Base-by-base conservation (phyloP, 2,797 vertebrate genomes). In the Stomatorhinus walkeri region DNA sequence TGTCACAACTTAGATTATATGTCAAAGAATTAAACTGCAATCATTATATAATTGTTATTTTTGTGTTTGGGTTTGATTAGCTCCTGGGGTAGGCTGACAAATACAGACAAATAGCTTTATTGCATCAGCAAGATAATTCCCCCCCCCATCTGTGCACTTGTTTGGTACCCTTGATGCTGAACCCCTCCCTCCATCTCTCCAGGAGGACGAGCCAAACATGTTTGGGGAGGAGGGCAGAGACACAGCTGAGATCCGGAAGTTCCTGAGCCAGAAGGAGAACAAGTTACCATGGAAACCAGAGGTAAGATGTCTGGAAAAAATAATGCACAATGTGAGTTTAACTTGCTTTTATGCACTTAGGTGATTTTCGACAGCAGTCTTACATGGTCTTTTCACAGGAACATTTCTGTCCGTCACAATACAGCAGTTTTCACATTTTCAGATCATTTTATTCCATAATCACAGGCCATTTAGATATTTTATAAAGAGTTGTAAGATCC, bases 251-350 rank as follows among this genome's bases (percentile, higher is more conserved):
- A 90, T 91, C 85, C 89, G 76, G 54, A 91, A 90, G 87, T 89
- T 91, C 83, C 92, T 93, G 56, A 89, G 61, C 87, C 91, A 93
- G 89, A 93, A 92, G 89, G 90, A 92, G 90, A 89, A 90, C n/a
- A 89, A 87, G 88, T 92, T 93, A 90, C 92, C 91, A 88, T 93
- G 93, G 93, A 93, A 93, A 92, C 92, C 92, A 68, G 93, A 93
- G 93, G 93, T 93, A 91, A 92, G 91, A 85, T 49, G 85, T 90
- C 87, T 72, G 32, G 22, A 22, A 88, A 54, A 46, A 32, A 56
- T 43, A 59, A 40, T 59, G 32, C 14, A 12, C 36, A 14, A 64
- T n/a, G 54, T 64, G 36, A 2, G 49, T 54, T 87, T 61, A 87
- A 87, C 56, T 61, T 43, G 32, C 81, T 56, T 52, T 22, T 16